Conservation (phyloP, 2,888 invertebrate species). For the Aethes cnicana region DNA sequence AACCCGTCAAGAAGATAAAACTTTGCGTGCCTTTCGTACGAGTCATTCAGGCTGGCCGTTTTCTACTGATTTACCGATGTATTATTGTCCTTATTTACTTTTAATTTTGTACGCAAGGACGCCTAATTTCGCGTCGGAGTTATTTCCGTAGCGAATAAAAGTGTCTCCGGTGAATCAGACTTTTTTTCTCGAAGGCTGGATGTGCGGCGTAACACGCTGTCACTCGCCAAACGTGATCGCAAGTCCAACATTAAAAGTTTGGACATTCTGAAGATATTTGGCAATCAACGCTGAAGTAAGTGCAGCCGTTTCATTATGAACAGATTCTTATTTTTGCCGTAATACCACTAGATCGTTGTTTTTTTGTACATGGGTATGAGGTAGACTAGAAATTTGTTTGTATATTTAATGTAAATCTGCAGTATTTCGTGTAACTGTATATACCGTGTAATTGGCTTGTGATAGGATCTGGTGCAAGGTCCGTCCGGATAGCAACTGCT, state of each 20-base stretch:
- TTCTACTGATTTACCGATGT: slow-evolving; percentile 46
- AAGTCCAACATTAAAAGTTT: slow-evolving; percentile 63
- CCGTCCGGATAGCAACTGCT: too few relatives aligned
- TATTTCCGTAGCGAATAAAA: slow-evolving; percentile 77
- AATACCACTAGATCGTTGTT: slow-evolving; percentile 17
- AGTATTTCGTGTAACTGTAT: too few relatives aligned
- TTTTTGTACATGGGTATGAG: slow-evolving; percentile 10
- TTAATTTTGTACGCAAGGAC: slow-evolving; percentile 74
- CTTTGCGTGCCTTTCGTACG: slow-evolving; percentile 41
- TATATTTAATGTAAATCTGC: too few relatives aligned
- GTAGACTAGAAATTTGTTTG: slow-evolving; percentile 17
- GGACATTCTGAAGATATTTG: slow-evolving; percentile 61
- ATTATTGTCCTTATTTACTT: slow-evolving; percentile 69
- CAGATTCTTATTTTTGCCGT: slow-evolving; percentile 38
- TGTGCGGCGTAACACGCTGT: slow-evolving; percentile 67
- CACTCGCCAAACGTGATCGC: slow-evolving; percentile 59
- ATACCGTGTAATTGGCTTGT: too few relatives aligned
- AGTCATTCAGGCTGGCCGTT: slow-evolving; percentile 56
- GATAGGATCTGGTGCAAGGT: too few relatives aligned
- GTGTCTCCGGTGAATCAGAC: slow-evolving; percentile 73
- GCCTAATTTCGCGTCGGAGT: slow-evolving; percentile 66
- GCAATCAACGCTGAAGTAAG: slow-evolving; percentile 49
- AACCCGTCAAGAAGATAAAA: slow-evolving; percentile 12
- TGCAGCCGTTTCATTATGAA: slow-evolving; percentile 45
- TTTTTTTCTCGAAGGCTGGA: slow-evolving; percentile 60